Evolutionary conservation across 1,140 invertebrate genomes (phyloP).

Genomic region (Leptopilina clavipes): DNA sequence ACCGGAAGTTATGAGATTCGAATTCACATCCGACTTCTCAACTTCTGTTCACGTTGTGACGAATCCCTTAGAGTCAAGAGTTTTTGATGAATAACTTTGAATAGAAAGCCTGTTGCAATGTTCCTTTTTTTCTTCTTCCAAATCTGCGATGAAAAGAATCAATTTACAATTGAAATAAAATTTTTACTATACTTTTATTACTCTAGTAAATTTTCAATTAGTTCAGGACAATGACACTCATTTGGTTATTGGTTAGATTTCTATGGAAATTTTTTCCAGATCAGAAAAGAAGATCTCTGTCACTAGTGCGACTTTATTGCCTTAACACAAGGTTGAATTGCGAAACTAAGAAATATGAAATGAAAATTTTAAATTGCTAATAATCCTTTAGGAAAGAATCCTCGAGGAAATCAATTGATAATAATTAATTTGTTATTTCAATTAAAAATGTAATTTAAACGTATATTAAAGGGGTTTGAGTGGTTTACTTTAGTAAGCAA

Average conservation of each 20-base stretch:
- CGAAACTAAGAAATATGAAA: background rate
- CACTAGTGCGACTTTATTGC: too few species aligned
- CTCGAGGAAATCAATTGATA: slow-evolving; percentile 62
- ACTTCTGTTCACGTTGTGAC: slow-evolving; percentile 50
- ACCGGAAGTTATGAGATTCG: slow-evolving; percentile 75
- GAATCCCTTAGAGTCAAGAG: slow-evolving; percentile 3
- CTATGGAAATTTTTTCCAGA: too few species aligned
- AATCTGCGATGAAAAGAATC: too few species aligned
- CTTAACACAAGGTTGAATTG: background rate
- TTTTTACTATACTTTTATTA: too few species aligned
- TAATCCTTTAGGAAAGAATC: slow-evolving; percentile 22
- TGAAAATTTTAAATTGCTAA: slow-evolving; percentile 24
- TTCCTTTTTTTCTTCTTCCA: background rate
- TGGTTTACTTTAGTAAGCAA: slow-evolving; percentile 50
- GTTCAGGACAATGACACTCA: too few species aligned
- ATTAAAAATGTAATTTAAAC: slow-evolving; percentile 73
- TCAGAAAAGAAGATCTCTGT: too few species aligned
- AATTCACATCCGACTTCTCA: slow-evolving; percentile 63
- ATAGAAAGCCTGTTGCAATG: background rate
- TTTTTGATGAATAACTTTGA: background rate
- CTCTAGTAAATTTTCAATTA: too few species aligned
- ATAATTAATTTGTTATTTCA: slow-evolving; percentile 69
- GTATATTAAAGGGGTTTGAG: slow-evolving; percentile 67
- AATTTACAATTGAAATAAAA: too few species aligned
- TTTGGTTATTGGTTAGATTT: too few species aligned